Conservation (phyloP, 1,140 invertebrate genomes). For the Pogonus chalceus region DNA sequence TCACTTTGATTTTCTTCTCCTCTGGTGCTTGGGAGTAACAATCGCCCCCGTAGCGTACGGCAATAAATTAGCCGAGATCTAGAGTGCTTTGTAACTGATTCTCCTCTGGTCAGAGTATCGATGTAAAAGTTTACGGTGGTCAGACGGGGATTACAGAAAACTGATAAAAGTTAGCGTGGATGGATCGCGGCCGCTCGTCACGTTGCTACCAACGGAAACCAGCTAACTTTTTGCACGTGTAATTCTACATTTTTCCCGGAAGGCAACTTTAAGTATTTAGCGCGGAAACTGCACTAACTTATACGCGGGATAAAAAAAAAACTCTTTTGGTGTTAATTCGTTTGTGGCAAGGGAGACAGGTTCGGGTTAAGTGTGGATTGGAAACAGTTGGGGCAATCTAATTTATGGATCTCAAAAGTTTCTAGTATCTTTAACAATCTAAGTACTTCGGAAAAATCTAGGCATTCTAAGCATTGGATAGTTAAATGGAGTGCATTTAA, state of each 20-base stretch:
- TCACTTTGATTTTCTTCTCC: constrained; percentile 2
- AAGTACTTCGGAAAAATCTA: no score
- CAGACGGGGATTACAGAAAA: background rate
- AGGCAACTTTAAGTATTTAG: constrained; percentile 3
- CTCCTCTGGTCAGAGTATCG: constrained; percentile 1
- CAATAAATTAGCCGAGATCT: constrained; percentile 4
- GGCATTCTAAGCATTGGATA: no score
- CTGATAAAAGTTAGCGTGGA: background rate
- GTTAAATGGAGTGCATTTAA: no score
- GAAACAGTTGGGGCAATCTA: no score
- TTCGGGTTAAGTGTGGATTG: background rate
- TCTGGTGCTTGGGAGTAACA: background rate
- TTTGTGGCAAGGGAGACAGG: background rate
- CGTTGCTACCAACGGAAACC: background rate
- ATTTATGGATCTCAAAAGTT: no score
- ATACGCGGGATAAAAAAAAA: background rate
- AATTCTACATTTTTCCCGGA: constrained; percentile 3
- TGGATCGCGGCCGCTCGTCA: background rate
- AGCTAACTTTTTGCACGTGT: background rate
- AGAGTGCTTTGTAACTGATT: constrained; percentile 7
- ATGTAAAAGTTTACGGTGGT: constrained; percentile 4
- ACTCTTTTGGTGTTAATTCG: no score
- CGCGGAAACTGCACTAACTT: constrained; percentile 3
- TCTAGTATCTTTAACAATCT: no score
- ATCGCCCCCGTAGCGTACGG: background rate